phyloP scores from a whole-genome alignment of 2,797 vertebrate species.

The Myotis pilosus region DNA sequence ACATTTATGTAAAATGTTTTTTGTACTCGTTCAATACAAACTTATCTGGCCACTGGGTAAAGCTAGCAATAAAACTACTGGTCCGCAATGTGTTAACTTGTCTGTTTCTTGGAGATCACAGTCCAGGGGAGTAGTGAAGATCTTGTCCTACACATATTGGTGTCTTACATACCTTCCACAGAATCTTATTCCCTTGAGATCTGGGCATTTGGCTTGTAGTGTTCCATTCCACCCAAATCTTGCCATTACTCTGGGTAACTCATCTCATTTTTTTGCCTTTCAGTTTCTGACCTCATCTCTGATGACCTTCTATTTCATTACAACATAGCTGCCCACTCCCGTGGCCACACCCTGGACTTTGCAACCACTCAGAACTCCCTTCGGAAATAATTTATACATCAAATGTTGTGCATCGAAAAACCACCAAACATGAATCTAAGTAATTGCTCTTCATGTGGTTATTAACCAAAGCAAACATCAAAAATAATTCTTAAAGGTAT shows the following conservation, averaged over 20 bases:
- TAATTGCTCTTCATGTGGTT: not conserved
- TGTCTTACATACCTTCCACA: not conserved
- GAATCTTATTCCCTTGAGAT: not conserved
- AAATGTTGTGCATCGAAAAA: not conserved
- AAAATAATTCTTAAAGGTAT: not conserved
- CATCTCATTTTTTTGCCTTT: conserved; percentile 31
- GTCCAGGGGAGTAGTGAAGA: not conserved
- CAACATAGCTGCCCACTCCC: not conserved
- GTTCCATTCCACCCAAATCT: not conserved
- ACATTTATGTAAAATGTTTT: too few relatives aligned
- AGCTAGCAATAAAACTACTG: too few relatives aligned
- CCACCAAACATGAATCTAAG: not conserved
- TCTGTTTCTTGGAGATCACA: not conserved
- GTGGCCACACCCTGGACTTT: not conserved
- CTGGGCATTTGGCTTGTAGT: not conserved
- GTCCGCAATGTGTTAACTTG: not conserved
- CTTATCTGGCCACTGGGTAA: too few relatives aligned
- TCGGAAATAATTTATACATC: conserved; percentile 37
- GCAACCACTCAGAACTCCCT: not conserved
- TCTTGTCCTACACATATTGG: not conserved
- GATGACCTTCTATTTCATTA: not conserved
- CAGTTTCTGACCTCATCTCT: conserved; percentile 41
- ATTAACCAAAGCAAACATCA: conserved; percentile 19
- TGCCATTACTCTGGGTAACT: not conserved
- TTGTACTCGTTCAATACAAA: too few relatives aligned